Evolutionary conservation across 2,113 vertebrate genomes (phyloP).

Genomic region (Ondatra zibethicus): DNA sequence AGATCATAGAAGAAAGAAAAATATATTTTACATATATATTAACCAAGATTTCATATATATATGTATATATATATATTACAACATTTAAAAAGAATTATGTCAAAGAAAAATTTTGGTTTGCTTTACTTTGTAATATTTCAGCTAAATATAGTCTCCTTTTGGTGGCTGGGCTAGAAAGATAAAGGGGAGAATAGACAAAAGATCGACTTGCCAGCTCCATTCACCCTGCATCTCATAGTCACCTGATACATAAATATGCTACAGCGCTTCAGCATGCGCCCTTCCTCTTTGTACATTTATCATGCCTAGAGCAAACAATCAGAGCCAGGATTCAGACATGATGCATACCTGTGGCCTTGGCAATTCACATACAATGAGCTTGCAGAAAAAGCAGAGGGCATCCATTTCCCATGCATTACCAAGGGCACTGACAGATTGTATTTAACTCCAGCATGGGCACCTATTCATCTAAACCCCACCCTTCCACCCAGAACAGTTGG

Average conservation of each 20-base stretch:
- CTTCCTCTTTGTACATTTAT: not conserved
- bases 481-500: too few species aligned
- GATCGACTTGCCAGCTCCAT: not conserved
- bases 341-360: constrained; percentile 28
- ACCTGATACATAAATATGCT: constrained; percentile 15
- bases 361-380: not conserved
- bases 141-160: constrained; percentile 6
- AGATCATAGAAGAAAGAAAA: not conserved
- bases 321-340: not conserved
- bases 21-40: not conserved
- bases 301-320: constrained; percentile 8
- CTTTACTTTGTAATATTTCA: not conserved
- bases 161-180: not conserved
- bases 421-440: constrained; percentile 42
- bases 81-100: not conserved
- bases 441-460: constrained; percentile 40
- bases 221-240: not conserved
- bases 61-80: too few species aligned
- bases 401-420: constrained; percentile 26
- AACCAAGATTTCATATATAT: not conserved
- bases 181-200: not conserved
- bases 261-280: not conserved
- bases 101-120: constrained; percentile 22
- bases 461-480: not conserved
- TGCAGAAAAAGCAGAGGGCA: constrained; percentile 37